Percentiles rank a stretch among this genome's conserved stretches.
Conservation (phyloP, 2,797 vertebrate species). For the Coracias cyanogaster region DNA sequence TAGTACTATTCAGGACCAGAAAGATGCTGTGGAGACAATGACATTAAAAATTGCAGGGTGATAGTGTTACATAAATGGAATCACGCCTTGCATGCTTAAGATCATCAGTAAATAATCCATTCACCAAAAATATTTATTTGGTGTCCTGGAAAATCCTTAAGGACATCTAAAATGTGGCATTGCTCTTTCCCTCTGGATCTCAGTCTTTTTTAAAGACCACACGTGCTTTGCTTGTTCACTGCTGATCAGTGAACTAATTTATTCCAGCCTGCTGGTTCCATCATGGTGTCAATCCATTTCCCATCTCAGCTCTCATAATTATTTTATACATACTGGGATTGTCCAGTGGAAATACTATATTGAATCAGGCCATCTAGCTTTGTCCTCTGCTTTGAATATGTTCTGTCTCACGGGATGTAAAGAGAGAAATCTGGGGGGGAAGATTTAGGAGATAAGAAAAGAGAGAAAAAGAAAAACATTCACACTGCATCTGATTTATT, state of each 20-base stretch:
- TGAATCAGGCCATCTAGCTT: not conserved
- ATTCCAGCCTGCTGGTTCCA: not conserved
- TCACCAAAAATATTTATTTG: not conserved
- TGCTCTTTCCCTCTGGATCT: not conserved
- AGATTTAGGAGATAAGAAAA: not conserved
- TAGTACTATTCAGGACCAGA: not conserved
- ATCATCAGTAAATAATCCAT: not conserved
- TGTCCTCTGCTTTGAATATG: not conserved
- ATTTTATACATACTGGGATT: not conserved
- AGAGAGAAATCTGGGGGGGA: not conserved
- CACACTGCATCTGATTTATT: not conserved
- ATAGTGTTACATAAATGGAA: not conserved
- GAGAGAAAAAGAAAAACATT: not conserved
- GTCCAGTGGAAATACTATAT: not conserved
- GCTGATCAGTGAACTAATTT: not conserved
- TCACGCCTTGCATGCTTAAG: not conserved
- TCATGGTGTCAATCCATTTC: not conserved
- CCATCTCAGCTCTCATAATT: not conserved
- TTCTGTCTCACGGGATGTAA: not conserved
- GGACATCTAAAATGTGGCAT: not conserved
- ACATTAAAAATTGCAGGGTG: not conserved
- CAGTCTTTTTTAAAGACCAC: not conserved
- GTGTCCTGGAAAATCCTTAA: not conserved
- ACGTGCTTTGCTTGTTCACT: not conserved
- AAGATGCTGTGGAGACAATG: not conserved